Conservation (phyloP, 2,797 vertebrate species). For the Sciaenops ocellatus region DNA sequence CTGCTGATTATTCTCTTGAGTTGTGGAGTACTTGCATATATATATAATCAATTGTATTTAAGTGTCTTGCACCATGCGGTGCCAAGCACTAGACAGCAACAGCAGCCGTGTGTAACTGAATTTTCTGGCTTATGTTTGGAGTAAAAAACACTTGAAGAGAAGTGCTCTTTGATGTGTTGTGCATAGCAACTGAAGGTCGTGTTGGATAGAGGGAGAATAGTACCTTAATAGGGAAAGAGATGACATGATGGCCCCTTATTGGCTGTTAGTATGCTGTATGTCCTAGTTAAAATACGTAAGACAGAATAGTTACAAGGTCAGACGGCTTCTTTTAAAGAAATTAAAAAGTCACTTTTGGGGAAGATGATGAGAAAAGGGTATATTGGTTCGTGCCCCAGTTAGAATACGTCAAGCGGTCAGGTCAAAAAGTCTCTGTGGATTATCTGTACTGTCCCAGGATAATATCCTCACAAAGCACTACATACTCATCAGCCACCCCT, state of each 20-base stretch:
- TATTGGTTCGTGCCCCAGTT: conserved; percentile 44
- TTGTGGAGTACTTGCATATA: not conserved
- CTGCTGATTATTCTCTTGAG: not conserved
- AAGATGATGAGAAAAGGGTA: conserved; percentile 25
- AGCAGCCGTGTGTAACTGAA: too few species aligned
- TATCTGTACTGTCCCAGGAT: conserved; percentile 17
- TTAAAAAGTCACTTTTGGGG: conserved; percentile 33
- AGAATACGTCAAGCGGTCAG: conserved; percentile 36
- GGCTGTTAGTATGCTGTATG: not conserved
- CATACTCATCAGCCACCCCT: conserved; percentile 20
- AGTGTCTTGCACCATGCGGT: too few species aligned
- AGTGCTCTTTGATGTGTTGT: not conserved
- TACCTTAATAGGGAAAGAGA: conserved; percentile 6
- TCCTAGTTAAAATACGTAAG: conserved; percentile 28
- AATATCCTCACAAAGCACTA: conserved; percentile 20
- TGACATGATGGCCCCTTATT: not conserved
- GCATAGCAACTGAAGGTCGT: not conserved
- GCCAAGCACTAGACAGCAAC: too few species aligned
- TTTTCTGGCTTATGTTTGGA: not conserved
- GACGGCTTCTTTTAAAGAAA: conserved; percentile 18
- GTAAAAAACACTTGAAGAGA: too few species aligned
- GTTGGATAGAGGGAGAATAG: not conserved
- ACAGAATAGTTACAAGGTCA: conserved; percentile 40
- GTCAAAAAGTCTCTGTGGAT: conserved; percentile 27
- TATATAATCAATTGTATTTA: too few species aligned